phyloP scores from a whole-genome alignment of 2,113 vertebrate genomes.

The Corythornis madagascariensis region DNA sequence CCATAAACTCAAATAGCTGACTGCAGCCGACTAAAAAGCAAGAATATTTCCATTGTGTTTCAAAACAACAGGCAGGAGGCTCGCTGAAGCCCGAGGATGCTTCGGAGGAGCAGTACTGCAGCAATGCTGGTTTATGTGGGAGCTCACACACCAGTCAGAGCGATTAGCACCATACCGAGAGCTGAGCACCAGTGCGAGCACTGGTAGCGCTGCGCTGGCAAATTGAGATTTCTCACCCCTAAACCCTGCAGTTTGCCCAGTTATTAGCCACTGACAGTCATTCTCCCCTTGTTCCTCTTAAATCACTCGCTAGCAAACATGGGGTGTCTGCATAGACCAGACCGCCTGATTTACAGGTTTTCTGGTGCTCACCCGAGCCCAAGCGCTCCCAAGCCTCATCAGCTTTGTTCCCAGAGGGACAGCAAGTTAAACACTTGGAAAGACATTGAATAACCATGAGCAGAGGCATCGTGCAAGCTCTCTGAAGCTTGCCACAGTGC shows the following conservation, averaged over 20 bases:
- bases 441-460: neutral
- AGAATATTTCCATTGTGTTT: neutral
- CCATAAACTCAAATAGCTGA: neutral
- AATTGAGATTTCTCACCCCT: neutral
- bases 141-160: neutral
- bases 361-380: neutral
- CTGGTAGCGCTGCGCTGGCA: neutral
- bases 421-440: neutral
- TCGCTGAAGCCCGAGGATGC: neutral
- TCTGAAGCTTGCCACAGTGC: neutral
- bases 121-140: neutral
- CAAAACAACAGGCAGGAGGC: neutral
- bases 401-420: neutral
- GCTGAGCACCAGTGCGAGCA: rapidly evolving
- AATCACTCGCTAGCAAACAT: neutral
- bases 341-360: neutral
- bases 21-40: neutral
- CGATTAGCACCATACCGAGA: neutral
- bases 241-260: neutral
- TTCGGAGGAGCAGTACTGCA: neutral
- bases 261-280: neutral
- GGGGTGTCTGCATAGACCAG: neutral
- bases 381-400: neutral
- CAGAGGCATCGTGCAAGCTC: neutral
- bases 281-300: neutral